Conservation (phyloP, 2,888 invertebrate species). For the Rugalucina vietnamica region DNA sequence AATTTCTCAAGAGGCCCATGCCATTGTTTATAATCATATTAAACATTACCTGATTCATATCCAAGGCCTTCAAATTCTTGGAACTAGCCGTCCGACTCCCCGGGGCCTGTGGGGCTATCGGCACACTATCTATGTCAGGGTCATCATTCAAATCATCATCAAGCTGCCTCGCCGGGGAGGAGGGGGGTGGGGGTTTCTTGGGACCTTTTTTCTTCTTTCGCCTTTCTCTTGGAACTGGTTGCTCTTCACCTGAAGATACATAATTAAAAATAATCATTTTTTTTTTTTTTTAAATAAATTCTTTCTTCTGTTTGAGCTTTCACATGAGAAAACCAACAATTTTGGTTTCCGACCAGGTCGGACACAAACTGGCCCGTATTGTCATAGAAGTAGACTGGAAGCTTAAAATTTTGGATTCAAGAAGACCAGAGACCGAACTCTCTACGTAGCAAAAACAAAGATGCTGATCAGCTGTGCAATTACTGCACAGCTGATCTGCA, state of each 20-base stretch:
- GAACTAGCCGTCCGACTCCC: slow-evolving; percentile 62
- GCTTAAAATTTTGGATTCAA: too few species aligned
- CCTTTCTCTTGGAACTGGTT: slow-evolving; percentile 39
- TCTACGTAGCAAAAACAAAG: too few species aligned
- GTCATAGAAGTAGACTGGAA: too few species aligned
- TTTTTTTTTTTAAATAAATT: too few species aligned
- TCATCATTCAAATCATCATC: slow-evolving; percentile 70
- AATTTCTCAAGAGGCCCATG: too few species aligned
- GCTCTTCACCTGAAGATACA: slow-evolving; percentile 52
- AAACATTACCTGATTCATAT: background rate
- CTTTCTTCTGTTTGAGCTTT: too few species aligned
- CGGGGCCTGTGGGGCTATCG: slow-evolving; percentile 70
- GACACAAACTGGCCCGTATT: too few species aligned
- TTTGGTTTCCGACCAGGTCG: too few species aligned
- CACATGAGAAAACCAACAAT: too few species aligned
- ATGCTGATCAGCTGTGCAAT: too few species aligned
- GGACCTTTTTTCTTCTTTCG: slow-evolving; percentile 61
- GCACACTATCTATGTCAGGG: slow-evolving; percentile 73
- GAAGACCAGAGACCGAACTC: too few species aligned
- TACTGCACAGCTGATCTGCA: too few species aligned
- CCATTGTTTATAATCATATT: background rate
- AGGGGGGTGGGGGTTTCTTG: slow-evolving; percentile 26
- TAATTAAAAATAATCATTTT: background rate
- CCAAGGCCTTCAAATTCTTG: slow-evolving; percentile 49
- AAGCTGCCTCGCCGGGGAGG: slow-evolving; percentile 24